phyloP scores from a whole-genome alignment of 2,888 invertebrate genomes.

The Hydroisotoma schaefferi region DNA sequence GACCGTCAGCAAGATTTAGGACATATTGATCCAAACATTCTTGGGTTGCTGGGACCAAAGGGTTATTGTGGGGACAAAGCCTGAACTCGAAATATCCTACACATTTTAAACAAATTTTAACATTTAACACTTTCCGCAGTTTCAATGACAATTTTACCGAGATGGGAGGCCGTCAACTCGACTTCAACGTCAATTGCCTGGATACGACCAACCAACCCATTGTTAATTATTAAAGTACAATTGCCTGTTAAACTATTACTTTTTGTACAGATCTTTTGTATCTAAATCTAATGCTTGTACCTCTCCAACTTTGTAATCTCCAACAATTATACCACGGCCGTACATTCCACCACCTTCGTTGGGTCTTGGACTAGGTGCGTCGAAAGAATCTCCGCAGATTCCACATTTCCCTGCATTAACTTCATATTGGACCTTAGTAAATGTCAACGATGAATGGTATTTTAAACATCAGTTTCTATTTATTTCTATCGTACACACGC shows the following conservation, averaged over 20 bases:
- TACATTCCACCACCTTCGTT: slow-evolving; percentile 51
- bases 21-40: slow-evolving; percentile 50
- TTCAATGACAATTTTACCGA: no score
- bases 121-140: no score
- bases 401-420: slow-evolving; percentile 53
- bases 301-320: slow-evolving; percentile 48
- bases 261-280: no score
- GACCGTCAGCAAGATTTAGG: slow-evolving; percentile 49
- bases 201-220: no score
- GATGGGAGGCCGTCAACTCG: slow-evolving; percentile 40
- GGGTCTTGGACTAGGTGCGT: slow-evolving; percentile 45
- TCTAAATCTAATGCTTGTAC: slow-evolving; percentile 29
- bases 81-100: slow-evolving; percentile 51
- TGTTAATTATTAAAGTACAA: no score
- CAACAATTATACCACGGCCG: slow-evolving; percentile 49
- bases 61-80: slow-evolving; percentile 50
- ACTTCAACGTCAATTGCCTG: slow-evolving; percentile 25
- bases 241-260: no score
- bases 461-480: background rate
- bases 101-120: no score
- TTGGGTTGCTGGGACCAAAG: slow-evolving; percentile 47
- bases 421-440: slow-evolving; percentile 25
- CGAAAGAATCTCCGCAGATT: slow-evolving; percentile 53
- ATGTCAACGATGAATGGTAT: background rate
- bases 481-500: background rate